Percentiles rank a stretch among this genome's conserved stretches.
Evolutionary conservation across 2,888 invertebrate species (phyloP).

Genomic region (Drosophila testacea): DNA sequence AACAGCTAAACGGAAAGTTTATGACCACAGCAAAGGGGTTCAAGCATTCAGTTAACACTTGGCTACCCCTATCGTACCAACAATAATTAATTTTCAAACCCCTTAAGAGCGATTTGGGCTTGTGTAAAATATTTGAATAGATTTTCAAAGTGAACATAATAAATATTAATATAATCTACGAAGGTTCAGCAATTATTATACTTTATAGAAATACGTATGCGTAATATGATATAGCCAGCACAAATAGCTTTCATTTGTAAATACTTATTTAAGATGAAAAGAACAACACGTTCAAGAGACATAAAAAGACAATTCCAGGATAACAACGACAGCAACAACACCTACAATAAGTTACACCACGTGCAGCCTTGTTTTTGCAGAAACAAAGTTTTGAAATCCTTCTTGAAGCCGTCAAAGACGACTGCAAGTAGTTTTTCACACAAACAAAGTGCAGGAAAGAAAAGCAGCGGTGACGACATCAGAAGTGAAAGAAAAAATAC

Average conservation of each 20-base stretch:
- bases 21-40: conserved; percentile 58
- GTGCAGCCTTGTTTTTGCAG: conserved; percentile 27
- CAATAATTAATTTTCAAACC: conserved; percentile 41
- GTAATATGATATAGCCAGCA: not conserved
- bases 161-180: conserved; percentile 12
- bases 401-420: conserved; percentile 67
- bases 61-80: not conserved
- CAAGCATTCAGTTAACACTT: conserved; percentile 29
- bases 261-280: conserved; percentile 11
- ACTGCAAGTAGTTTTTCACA: conserved; percentile 64
- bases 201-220: not conserved
- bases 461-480: conserved; percentile 63
- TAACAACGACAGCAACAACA: conserved; percentile 36
- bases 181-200: not conserved
- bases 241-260: not conserved
- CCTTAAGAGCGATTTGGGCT: not conserved
- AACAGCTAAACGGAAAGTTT: conserved; percentile 45
- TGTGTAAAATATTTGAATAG: not conserved
- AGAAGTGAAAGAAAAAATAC: conserved; percentile 55
- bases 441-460: conserved; percentile 31
- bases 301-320: conserved; percentile 28
- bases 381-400: conserved; percentile 62
- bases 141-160: conserved; percentile 1
- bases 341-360: conserved; percentile 52
- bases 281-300: conserved; percentile 5